A percentile compares a stretch with the other conserved stretches of the same genome.
Evolutionary conservation across 2,113 vertebrate species (phyloP).

Genomic region (Aplodontia rufa): DNA sequence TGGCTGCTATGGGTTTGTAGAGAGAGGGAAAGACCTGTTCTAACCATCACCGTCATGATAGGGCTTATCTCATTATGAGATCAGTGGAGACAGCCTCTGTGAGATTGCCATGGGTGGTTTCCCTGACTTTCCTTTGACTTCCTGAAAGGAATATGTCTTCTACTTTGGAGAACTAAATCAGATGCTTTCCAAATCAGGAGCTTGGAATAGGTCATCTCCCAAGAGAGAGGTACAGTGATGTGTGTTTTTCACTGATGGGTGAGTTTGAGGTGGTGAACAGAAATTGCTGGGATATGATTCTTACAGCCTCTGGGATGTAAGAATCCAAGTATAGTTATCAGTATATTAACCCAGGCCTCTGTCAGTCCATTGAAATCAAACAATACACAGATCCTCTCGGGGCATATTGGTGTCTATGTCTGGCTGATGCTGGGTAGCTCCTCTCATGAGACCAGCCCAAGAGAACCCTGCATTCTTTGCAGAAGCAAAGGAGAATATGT

Average conservation of each 20-base stretch:
- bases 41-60: accelerated
- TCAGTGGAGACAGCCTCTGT: neutral
- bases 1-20: neutral
- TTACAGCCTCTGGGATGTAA: neutral
- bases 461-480: neutral
- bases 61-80: neutral
- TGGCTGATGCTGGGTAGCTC: neutral
- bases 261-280: neutral
- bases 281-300: neutral
- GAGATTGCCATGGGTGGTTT: accelerated
- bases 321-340: neutral
- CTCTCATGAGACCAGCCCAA: neutral
- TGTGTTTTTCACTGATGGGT: neutral
- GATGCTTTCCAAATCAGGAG: neutral
- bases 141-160: neutral
- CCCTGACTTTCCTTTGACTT: neutral
- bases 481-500: neutral
- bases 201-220: accelerated
- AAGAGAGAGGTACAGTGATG: neutral
- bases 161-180: neutral
- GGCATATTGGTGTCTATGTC: accelerated
- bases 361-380: neutral
- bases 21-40: neutral
- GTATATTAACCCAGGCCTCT: neutral
- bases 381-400: neutral